These are phyloP conservation scores for Megaleporinus macrocephalus DNA, from an alignment of 2,113 vertebrate genomes.

Conservation along the genomic window DNA sequence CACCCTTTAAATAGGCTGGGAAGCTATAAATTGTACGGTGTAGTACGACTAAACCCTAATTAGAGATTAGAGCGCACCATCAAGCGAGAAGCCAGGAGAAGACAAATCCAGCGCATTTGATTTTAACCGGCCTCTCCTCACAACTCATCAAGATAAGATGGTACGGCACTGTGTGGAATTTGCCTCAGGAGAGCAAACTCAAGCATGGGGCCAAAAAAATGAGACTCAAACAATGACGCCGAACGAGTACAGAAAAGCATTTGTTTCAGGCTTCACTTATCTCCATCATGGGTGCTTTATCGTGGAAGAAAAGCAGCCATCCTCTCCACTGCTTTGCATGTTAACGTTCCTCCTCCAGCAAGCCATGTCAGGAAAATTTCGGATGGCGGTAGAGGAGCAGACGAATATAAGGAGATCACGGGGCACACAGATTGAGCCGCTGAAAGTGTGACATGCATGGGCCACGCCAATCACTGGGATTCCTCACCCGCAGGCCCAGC, in stretches of 20 bases:
- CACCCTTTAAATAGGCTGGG: not conserved
- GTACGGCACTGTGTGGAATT: not conserved
- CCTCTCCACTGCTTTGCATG: not conserved
- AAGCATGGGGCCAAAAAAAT: not conserved
- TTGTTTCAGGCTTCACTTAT: not conserved
- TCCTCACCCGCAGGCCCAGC: conserved; percentile 34
- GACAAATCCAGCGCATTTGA: not conserved
- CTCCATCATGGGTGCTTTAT: not conserved
- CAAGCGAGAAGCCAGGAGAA: not conserved
- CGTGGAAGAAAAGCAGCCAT: not conserved
- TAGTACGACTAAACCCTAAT: not conserved
- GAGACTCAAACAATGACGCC: not conserved
- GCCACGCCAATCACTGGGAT: conserved; percentile 60
- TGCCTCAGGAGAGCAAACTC: not conserved
- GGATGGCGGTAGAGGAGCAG: not conserved
- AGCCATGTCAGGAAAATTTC: not conserved
- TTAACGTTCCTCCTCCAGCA: not conserved
- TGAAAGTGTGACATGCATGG: conserved; percentile 68
- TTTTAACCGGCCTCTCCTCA: not conserved
- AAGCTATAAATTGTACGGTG: not conserved
- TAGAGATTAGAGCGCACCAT: not conserved
- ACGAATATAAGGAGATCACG: not conserved
- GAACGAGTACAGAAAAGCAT: not conserved
- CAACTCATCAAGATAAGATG: not conserved
- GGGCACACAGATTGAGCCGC: conserved; percentile 22